Percentiles rank a stretch among this genome's conserved stretches.
Conservation (phyloP, 2,888 invertebrate species). For the Heteropelma amictum region DNA sequence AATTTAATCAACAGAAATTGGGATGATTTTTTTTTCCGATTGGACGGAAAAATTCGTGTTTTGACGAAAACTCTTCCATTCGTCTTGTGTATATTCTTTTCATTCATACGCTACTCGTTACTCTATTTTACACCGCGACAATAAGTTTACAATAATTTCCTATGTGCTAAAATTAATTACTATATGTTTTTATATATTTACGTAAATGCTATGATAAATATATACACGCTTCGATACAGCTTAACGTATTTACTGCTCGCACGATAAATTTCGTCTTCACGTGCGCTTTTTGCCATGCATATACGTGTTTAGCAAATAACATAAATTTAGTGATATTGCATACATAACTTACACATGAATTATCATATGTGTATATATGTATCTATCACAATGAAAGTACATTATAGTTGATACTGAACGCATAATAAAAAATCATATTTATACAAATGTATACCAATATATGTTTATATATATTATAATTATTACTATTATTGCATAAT, state of each 20-base stretch:
- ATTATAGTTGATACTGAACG: slow-evolving; percentile 57
- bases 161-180: no score
- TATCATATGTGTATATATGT: slow-evolving; percentile 39
- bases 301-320: slow-evolving; percentile 36
- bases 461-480: no score
- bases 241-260: slow-evolving; percentile 23
- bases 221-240: slow-evolving; percentile 30
- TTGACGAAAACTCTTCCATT: no score
- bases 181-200: slow-evolving; percentile 48
- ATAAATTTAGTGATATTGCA: slow-evolving; percentile 37
- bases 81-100: not conserved
- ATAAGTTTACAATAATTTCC: slow-evolving; percentile 57
- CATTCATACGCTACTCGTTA: slow-evolving; percentile 38
- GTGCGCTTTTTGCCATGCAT: slow-evolving; percentile 33
- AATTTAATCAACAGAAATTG: no score
- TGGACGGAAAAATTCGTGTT: no score
- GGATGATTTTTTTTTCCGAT: no score
- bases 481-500: no score
- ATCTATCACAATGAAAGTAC: slow-evolving; percentile 67
- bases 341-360: not conserved
- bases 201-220: not conserved
- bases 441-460: no score
- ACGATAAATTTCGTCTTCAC: slow-evolving; percentile 42
- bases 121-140: slow-evolving; percentile 53
- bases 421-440: slow-evolving; percentile 40